Evolutionary conservation across 2,797 vertebrate species (phyloP).

Genomic region (Agapornis canus): DNA sequence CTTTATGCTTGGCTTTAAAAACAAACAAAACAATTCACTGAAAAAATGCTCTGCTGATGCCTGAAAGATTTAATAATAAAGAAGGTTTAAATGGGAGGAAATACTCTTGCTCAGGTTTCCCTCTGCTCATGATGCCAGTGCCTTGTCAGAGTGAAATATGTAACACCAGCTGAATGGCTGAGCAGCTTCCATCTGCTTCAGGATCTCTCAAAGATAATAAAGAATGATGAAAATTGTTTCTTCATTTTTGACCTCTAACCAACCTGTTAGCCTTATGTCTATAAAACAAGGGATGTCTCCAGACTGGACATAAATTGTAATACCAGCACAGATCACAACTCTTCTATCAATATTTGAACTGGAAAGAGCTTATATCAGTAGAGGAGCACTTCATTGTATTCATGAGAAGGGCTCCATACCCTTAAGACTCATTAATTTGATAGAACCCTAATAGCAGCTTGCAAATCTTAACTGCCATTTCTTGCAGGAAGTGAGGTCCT

Average conservation of each 20-base stretch:
- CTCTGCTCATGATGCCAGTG: constrained; percentile 51
- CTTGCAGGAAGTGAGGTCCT: background rate
- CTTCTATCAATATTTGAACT: constrained; percentile 67
- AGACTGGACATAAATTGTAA: constrained; percentile 66
- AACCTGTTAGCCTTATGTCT: constrained; percentile 64
- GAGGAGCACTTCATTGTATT: constrained; percentile 45
- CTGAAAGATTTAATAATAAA: constrained; percentile 58
- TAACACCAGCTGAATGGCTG: constrained; percentile 59
- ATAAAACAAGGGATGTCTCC: constrained; percentile 63
- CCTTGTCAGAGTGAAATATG: constrained; percentile 73
- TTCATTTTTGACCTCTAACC: constrained; percentile 73
- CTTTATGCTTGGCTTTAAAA: background rate
- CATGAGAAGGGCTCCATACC: constrained; percentile 18
- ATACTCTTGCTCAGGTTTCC: constrained; percentile 56
- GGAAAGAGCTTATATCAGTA: constrained; percentile 37
- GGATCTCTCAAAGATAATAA: constrained; percentile 71
- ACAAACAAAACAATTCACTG: background rate
- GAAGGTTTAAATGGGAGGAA: constrained; percentile 54
- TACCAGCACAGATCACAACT: constrained; percentile 47
- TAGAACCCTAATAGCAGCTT: constrained; percentile 14
- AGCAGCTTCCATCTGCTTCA: constrained; percentile 72
- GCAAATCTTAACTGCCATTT: constrained; percentile 38
- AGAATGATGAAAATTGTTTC: constrained; percentile 74
- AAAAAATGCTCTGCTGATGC: constrained; percentile 25
- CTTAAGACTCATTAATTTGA: constrained; percentile 61